Evolutionary conservation across 2,888 invertebrate species (phyloP).

Genomic region (Andrena dorsata): DNA sequence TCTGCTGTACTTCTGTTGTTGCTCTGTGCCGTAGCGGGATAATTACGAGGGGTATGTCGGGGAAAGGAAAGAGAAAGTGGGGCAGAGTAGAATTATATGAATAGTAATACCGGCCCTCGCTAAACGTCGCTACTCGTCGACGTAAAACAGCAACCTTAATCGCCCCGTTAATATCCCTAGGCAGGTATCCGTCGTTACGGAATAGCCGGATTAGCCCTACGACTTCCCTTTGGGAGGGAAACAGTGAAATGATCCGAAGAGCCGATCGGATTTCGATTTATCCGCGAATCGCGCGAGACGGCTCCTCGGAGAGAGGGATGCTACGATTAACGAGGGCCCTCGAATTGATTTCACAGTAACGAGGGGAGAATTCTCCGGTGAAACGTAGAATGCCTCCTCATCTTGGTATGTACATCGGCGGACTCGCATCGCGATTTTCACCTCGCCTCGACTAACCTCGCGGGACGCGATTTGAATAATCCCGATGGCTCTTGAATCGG

Average conservation of each 20-base stretch:
- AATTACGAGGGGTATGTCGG: conserved; percentile 17
- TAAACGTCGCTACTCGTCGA: too few species aligned
- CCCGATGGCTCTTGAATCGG: conserved; percentile 78
- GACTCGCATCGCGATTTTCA: background rate
- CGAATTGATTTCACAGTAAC: conserved; percentile 67
- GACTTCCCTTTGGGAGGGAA: background rate
- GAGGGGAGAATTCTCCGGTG: conserved; percentile 49
- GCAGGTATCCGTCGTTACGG: background rate
- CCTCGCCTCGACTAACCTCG: conserved; percentile 9
- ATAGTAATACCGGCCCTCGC: background rate
- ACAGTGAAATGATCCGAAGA: conserved; percentile 9
- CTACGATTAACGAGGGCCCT: conserved; percentile 57
- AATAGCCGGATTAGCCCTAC: conserved; percentile 4
- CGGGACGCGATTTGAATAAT: conserved; percentile 79
- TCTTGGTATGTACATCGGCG: background rate
- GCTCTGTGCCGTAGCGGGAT: conserved; percentile 11
- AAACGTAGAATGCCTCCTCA: background rate
- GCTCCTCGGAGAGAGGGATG: conserved; percentile 13
- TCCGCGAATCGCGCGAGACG: conserved; percentile 17
- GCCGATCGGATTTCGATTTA: conserved; percentile 33
- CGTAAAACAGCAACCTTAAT: background rate
- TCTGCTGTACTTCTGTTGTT: background rate
- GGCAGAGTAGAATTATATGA: too few species aligned
- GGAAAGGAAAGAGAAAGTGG: background rate
- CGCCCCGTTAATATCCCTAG: conserved; percentile 2